phyloP scores from a whole-genome alignment of 2,797 vertebrate species.

The Hemitrygon akajei region DNA sequence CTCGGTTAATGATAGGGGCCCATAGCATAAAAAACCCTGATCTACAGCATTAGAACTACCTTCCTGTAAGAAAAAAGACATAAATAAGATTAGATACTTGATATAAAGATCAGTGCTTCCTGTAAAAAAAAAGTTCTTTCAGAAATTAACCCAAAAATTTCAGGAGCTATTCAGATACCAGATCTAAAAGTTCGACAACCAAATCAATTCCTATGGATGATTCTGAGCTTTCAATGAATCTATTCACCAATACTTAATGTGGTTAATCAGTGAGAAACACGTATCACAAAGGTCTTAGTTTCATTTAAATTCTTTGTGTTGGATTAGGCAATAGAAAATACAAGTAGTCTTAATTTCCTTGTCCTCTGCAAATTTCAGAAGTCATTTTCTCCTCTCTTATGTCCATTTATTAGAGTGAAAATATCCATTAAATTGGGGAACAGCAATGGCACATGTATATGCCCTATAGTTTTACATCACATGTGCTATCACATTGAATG shows the following conservation, averaged over 20 bases:
- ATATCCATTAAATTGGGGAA: not conserved
- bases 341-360: not conserved
- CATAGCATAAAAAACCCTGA: not conserved
- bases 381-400: too few species aligned
- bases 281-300: not conserved
- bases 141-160: not conserved
- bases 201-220: not conserved
- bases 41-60: not conserved
- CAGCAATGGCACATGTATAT: not conserved
- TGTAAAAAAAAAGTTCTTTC: not conserved
- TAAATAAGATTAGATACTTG: not conserved
- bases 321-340: not conserved
- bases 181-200: not conserved
- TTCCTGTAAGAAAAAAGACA: not conserved
- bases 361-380: not conserved
- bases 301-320: not conserved
- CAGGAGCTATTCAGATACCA: not conserved
- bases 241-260: not conserved
- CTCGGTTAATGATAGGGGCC: too few species aligned
- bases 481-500: not conserved
- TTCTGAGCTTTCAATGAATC: not conserved
- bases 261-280: not conserved
- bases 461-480: too few species aligned
- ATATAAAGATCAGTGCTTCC: not conserved
- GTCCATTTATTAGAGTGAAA: not conserved